A percentile compares a stretch with the other conserved stretches of the same genome.
phyloP scores from a whole-genome alignment of 2,888 invertebrate species.

The Drosophila kokeensis region DNA sequence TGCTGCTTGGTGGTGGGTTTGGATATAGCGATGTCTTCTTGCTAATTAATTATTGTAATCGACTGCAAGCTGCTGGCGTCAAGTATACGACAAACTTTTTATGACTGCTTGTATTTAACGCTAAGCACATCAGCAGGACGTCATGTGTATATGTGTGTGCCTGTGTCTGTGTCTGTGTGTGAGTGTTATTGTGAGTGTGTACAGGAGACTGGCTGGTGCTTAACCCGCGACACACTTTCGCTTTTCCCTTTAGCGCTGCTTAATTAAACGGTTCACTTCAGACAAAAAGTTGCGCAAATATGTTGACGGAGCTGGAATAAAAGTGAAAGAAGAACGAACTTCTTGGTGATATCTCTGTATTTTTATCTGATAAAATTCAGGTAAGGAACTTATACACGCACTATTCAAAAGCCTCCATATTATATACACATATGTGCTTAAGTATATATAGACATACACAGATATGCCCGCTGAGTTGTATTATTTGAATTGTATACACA shows the following conservation, averaged over 20 bases:
- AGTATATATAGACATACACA: conserved; percentile 3
- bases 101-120: conserved; percentile 12
- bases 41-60: conserved; percentile 7
- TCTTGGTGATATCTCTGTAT: conserved; percentile 28
- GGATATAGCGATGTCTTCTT: neutral
- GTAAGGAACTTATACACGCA: conserved; percentile 39
- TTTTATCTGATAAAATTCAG: conserved; percentile 30
- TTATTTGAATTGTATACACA: conserved; percentile 28
- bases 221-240: conserved; percentile 50
- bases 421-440: neutral
- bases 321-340: conserved; percentile 11
- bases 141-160: conserved; percentile 14
- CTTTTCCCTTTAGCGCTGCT: conserved; percentile 44
- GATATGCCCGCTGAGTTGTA: conserved; percentile 38
- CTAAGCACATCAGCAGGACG: conserved; percentile 41
- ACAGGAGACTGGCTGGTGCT: conserved; percentile 47
- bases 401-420: conserved; percentile 20
- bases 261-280: conserved; percentile 57
- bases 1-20: neutral
- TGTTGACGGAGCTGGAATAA: conserved; percentile 31
- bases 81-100: conserved; percentile 27
- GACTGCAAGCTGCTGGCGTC: neutral
- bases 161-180: neutral
- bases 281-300: conserved; percentile 45
- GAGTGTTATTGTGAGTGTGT: conserved; percentile 40